phyloP scores from a whole-genome alignment of 23 tunicate genomes.

The Aplidium turbinatum region DNA sequence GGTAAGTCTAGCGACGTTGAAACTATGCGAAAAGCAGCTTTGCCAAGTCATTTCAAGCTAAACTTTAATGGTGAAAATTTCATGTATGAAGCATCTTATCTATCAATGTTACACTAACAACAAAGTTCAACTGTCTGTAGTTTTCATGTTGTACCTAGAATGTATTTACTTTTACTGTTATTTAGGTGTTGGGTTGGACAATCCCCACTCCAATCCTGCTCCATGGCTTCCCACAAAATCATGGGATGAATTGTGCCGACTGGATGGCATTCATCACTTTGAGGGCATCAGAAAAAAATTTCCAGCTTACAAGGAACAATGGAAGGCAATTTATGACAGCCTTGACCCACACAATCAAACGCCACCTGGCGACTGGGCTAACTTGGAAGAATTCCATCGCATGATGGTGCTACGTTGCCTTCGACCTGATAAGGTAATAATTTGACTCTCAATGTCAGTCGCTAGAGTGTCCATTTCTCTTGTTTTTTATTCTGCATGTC shows the following conservation, averaged over 20 bases:
- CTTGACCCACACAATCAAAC: slow-evolving; percentile 82
- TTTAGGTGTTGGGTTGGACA: slow-evolving; percentile 97
- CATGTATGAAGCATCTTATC: no score
- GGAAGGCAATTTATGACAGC: slow-evolving; percentile 91
- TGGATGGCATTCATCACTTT: slow-evolving; percentile 68
- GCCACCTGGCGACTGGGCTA: slow-evolving; percentile 86
- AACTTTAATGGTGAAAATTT: no score
- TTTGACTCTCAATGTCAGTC: no score
- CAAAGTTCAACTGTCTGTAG: no score
- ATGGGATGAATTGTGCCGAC: slow-evolving; percentile 98
- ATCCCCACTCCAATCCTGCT: slow-evolving; percentile 96
- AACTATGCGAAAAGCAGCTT: no score
- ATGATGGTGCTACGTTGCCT: slow-evolving; percentile 95
- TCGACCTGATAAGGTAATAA: slow-evolving; percentile 92
- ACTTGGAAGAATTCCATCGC: slow-evolving; percentile 66
- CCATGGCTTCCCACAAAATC: slow-evolving; percentile 96
- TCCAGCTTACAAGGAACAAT: slow-evolving; percentile 81
- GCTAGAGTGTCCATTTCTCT: no score
- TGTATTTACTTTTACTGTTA: no score
- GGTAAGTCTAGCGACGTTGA: no score
- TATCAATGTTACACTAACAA: no score
- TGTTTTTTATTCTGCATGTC: no score
- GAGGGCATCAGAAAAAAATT: slow-evolving; percentile 84
- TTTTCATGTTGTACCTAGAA: no score
- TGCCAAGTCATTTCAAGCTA: no score